Base-by-base conservation (phyloP, 2,888 invertebrate genomes). In the Nezara viridula region DNA sequence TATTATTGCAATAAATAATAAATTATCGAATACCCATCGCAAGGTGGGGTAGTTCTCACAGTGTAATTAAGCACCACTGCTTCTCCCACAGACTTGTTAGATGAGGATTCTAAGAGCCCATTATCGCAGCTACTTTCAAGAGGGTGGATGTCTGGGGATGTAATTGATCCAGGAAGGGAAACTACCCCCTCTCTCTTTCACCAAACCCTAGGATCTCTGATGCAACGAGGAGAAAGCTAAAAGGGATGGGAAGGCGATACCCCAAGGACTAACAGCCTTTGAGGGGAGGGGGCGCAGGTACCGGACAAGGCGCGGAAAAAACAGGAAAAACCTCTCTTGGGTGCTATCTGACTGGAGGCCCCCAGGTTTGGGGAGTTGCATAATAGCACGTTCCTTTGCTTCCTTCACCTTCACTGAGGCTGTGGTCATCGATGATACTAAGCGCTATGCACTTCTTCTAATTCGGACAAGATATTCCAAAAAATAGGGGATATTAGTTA, bases 91-190 rank as follows among this genome's bases (percentile, higher is more conserved):
- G 55, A 55, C 55, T n/a, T 55, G n/a, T n/a, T 55, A 7, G n/a
- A 55, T 55, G 55, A 55, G 55, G 55, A 55, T 55, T 55, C 10
- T 55, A 55, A 55, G n/a, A 55, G n/a, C n/a, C 55, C 55, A 55
- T 55, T 55, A 55, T 55, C 24, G 55, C n/a, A n/a, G 24, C 55
- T 55, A 55, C 55, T 55, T 55, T 55, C 10, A 55, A 55, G 55
- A 55, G 55, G n/a, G 55, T 24, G 50, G 50, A 52, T 4, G 50
- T 21, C 50, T 52, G 24, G 9, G 55, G 55, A 55, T n/a, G 55
- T 55, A 55, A 55, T 24, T n/a, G 55, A 55, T n/a, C n/a, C 24
- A n/a, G 24, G 24, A 55, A 55, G 24, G n/a, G 55, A 24, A 55
- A 55, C 55, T 55, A n/a, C 24, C n/a, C 24, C 9, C 7, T n/a